These are phyloP conservation scores for Oryzias melastigma DNA, from an alignment of 2,113 vertebrate genomes.

Conservation along the genomic window DNA sequence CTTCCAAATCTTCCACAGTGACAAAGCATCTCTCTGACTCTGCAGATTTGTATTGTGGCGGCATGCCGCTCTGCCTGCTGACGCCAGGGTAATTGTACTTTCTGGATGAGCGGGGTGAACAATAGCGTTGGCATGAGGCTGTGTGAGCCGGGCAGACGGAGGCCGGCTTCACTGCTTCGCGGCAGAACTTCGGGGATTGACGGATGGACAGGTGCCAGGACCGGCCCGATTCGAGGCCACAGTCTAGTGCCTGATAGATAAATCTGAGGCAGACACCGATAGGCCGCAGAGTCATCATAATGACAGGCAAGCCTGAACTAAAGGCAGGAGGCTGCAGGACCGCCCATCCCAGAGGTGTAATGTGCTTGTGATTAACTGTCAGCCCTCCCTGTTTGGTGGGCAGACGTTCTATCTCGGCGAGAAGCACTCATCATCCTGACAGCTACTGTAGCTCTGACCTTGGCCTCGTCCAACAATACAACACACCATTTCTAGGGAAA, in stretches of 20 bases:
- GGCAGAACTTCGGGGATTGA: constrained; percentile 47
- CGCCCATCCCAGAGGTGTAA: constrained; percentile 67
- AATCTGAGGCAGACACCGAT: constrained; percentile 64
- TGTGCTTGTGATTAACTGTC: constrained; percentile 79
- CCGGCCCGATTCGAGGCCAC: constrained; percentile 46
- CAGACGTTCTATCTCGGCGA: constrained; percentile 63
- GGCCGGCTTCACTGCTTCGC: constrained; percentile 29
- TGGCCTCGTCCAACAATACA: constrained; percentile 43
- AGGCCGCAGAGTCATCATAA: constrained; percentile 61
- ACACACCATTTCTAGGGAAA: constrained; percentile 8
- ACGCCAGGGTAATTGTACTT: constrained; percentile 6
- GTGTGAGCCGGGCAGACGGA: constrained; percentile 5
- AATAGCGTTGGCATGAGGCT: constrained; percentile 25
- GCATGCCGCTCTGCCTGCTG: background rate
- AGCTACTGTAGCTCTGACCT: constrained; percentile 67
- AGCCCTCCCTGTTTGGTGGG: constrained; percentile 59
- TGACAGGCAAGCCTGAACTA: constrained; percentile 60
- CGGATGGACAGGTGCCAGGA: constrained; percentile 65
- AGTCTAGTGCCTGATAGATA: constrained; percentile 57
- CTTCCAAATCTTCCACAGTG: constrained; percentile 14
- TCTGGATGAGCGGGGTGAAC: constrained; percentile 14
- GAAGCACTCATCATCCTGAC: constrained; percentile 71
- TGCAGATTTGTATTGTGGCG: constrained; percentile 30
- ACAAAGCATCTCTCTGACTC: constrained; percentile 31
- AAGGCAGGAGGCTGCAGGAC: constrained; percentile 56